Evolutionary conservation across 1,140 invertebrate genomes (phyloP).

Genomic region (Parasteatoda tepidariorum): DNA sequence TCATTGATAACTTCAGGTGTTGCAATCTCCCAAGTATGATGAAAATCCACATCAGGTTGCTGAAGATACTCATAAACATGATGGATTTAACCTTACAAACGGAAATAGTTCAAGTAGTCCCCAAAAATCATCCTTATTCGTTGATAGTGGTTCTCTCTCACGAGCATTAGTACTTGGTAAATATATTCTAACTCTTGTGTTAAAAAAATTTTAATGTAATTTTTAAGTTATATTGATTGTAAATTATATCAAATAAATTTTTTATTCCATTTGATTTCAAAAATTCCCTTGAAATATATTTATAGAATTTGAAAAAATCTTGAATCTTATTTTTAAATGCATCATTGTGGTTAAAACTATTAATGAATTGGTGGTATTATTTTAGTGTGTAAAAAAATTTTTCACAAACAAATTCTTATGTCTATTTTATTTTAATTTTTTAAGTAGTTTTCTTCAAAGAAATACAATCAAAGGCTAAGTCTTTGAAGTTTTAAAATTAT

Average conservation of each 20-base stretch:
- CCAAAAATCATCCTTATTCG: slow-evolving; percentile 53
- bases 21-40: slow-evolving; percentile 33
- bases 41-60: slow-evolving; percentile 49
- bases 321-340: no score
- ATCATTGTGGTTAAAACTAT: no score
- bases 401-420: no score
- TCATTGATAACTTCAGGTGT: slow-evolving; percentile 8
- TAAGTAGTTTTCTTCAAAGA: no score
- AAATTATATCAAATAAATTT: background rate
- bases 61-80: slow-evolving; percentile 38
- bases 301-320: no score
- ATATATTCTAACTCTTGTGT: background rate
- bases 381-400: no score
- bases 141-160: slow-evolving; percentile 66
- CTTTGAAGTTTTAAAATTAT: no score
- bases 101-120: background rate
- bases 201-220: background rate
- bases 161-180: slow-evolving; percentile 65
- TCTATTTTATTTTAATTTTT: no score
- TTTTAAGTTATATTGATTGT: background rate
- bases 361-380: no score
- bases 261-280: background rate
- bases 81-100: slow-evolving; percentile 15
- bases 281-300: background rate
- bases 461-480: no score